Conservation (phyloP, 2,797 vertebrate species). For the Knipowitschia caucasica region DNA sequence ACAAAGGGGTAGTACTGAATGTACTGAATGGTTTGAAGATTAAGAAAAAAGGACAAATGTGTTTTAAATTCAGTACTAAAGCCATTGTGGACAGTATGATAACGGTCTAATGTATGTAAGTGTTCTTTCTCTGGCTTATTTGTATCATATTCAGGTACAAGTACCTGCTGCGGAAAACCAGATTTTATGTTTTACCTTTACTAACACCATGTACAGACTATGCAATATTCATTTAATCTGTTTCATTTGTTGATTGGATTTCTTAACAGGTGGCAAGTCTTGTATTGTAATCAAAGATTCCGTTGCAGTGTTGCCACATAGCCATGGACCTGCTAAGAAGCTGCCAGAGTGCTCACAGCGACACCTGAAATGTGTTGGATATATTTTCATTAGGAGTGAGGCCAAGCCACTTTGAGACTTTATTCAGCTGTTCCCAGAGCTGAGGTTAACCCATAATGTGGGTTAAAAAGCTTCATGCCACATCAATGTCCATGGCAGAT, state of each 20-base stretch:
- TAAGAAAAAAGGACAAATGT: no score
- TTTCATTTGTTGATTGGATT: conserved; percentile 1
- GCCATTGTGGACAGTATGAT: no score
- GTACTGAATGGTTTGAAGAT: no score
- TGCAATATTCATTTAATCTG: neutral
- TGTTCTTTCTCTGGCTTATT: no score
- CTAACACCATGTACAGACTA: neutral
- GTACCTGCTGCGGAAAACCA: no score
- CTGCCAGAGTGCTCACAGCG: conserved; percentile 12
- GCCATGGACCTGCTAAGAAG: conserved; percentile 2
- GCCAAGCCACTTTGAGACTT: neutral
- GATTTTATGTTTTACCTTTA: no score
- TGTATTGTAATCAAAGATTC: conserved; percentile 17
- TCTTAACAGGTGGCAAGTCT: conserved; percentile 2
- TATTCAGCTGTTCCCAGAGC: conserved; percentile 8
- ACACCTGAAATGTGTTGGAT: conserved; percentile 23
- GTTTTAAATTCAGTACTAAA: no score
- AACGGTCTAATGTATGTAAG: no score
- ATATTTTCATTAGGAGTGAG: conserved; percentile 5
- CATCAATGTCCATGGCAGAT: neutral
- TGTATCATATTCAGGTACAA: no score
- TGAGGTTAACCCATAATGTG: conserved; percentile 12
- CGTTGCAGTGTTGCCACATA: conserved; percentile 10
- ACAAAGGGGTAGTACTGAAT: no score
- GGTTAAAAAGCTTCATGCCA: neutral